These are phyloP conservation scores for Allobates femoralis DNA, from an alignment of 2,797 vertebrate species.

Conservation along the genomic window DNA sequence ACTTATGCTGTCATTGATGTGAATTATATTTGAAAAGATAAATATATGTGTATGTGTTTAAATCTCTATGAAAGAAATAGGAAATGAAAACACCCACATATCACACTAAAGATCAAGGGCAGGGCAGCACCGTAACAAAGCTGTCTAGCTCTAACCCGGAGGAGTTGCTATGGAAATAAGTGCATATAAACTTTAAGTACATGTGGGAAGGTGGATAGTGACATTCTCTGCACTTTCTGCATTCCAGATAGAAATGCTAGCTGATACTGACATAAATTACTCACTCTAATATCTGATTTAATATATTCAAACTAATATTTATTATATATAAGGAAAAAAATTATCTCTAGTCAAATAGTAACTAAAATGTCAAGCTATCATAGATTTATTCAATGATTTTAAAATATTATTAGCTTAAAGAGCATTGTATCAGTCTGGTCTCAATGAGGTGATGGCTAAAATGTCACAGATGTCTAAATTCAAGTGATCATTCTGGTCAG, in stretches of 20 bases:
- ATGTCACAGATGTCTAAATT: no score
- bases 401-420: background rate
- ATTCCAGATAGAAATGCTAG: slow-evolving; percentile 3
- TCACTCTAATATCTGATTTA: background rate
- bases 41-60: slow-evolving; percentile 47
- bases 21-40: slow-evolving; percentile 32
- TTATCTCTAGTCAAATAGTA: background rate
- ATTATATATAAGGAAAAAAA: background rate
- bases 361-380: background rate
- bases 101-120: slow-evolving; percentile 65
- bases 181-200: slow-evolving; percentile 48
- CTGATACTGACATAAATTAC: background rate
- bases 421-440: no score
- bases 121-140: slow-evolving; percentile 68
- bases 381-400: background rate
- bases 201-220: slow-evolving; percentile 36
- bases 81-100: slow-evolving; percentile 68
- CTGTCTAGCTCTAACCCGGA: slow-evolving; percentile 65
- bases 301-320: background rate
- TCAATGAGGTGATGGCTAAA: no score
- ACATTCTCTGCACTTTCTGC: slow-evolving; percentile 1
- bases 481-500: no score
- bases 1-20: slow-evolving; percentile 1
- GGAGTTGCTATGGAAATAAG: slow-evolving; percentile 69
- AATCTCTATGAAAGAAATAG: slow-evolving; percentile 61